Base-by-base conservation (phyloP, 2,113 vertebrate genomes). In the Ptychochromis oligacanthus region DNA sequence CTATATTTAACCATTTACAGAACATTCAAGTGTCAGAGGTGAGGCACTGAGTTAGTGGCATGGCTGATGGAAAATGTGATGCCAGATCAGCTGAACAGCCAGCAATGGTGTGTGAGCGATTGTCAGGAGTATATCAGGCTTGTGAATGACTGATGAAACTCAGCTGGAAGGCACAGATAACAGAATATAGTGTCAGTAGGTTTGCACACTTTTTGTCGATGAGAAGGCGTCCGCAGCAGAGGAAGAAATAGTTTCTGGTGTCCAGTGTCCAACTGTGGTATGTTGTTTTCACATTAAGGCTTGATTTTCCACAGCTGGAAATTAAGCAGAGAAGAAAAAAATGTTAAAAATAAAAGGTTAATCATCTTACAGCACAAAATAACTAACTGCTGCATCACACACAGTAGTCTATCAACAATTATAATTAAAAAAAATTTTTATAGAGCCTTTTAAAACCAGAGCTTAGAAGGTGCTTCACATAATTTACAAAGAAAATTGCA, bases 251-350 rank as follows among this genome's bases (percentile, higher is more conserved):
- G 22, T 31, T 57, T 11, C 31, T 49, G 59, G 78, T 56, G 77
- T 87, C 81, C 93, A 92, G 89, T 86, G 87, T 92, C 79, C 2
- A 54, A 74, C 74, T 58, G 46, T 85, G 77, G 89, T 83, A 86
- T 87, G 34, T 49, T 24, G 36, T 36, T 67, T 85, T 93, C 91
- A 88, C 90, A 72, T 96, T 92, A 96, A n/a, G 95, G 52, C 84
- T 96, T 96, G 64, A 96, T 96, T 89, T 96, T 96, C 96, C 95
- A 96, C 76, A 96, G 92, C 96, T 96, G 93, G 18, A 83, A 76
- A 83, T 46, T 2, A 87, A 79, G 6, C 20, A 77, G 8, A 89
- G 4, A 82, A 1, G 6, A 67, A 34, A 59, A 24, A 54, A 22
- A 12, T 7, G 15, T 72, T 55, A 13, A 31, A 55, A 72, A 34